Evolutionary conservation across 1,140 invertebrate genomes (phyloP), one percentile per base, ranked within the genome.

Genomic region (Pseudomyrmex pallidus): DNA sequence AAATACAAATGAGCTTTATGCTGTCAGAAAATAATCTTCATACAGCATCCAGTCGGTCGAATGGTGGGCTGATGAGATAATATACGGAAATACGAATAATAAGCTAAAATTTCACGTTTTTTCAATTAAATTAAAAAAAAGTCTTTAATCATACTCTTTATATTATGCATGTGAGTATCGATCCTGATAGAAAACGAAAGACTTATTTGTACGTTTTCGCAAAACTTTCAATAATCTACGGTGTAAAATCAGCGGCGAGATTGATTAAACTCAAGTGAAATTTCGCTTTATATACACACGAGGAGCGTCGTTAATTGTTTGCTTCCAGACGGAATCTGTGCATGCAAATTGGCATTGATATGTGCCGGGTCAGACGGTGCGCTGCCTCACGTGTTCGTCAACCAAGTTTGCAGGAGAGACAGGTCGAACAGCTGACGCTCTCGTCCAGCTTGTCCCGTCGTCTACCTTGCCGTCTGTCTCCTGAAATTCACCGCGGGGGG

Each of bases 401-500:
- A 4, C 35, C 85, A 64, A 80, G 67, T 89, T 63, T 74, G 35
- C 35, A 63, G 52, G 74, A 68, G 68, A 87, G 77, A 87, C 62
- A 54, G 48, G 8, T 35, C 25, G n/a, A 76, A 87, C 88, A 89
- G 87, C 90, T 90, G 90, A 88, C 56, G 59, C 22, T 9, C 83
- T 63, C 8, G 20, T 74, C 54, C 48, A 62, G 56, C 8, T 10
- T 20, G 35, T 67, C 44, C 12, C 46, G 20, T 4, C 50, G 50
- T 13, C 9, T 76, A 61, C 46, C 44, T 72, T 56, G 66, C 22
- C 64, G 76, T 77, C 84, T 68, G 67, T 83, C 35, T 86, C 87
- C 87, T 85, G 68, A 85, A 86, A 85, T 89, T 86, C 25, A 78
- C 77, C 67, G 48, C 35, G 17, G 72, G 82, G 82, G 74, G 83